Evolutionary conservation across 2,888 invertebrate genomes (phyloP).

Genomic region (Drosophila nigricruria): DNA sequence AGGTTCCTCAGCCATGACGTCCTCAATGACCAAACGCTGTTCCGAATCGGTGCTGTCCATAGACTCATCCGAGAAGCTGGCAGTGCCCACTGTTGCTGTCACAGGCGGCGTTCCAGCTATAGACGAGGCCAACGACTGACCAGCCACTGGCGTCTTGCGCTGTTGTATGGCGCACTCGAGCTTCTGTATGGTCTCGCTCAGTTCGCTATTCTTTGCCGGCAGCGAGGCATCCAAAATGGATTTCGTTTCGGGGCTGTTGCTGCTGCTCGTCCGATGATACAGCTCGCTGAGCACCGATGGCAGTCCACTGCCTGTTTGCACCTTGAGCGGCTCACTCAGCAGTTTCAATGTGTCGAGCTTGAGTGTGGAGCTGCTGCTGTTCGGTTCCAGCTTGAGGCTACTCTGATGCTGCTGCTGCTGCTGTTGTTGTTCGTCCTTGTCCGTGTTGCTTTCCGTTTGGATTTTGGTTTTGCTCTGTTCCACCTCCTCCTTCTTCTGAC

Average conservation of each 20-base stretch:
- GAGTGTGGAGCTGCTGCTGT: conserved; percentile 26
- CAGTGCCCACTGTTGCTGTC: conserved; percentile 22
- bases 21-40: conserved; percentile 87
- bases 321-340: conserved; percentile 81
- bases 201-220: conserved; percentile 87
- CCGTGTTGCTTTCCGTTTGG: conserved; percentile 23
- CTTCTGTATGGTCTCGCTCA: conserved; percentile 89
- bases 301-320: conserved; percentile 60
- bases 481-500: conserved; percentile 87
- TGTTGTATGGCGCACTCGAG: conserved; percentile 85
- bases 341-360: conserved; percentile 49
- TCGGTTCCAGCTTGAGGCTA: conserved; percentile 10
- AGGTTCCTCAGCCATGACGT: conserved; percentile 83
- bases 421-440: conserved; percentile 73
- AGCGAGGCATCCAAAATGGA: conserved; percentile 83
- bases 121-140: conserved; percentile 59
- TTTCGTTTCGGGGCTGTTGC: conserved; percentile 83
- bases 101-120: conserved; percentile 66
- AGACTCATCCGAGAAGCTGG: conserved; percentile 87
- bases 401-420: conserved; percentile 14
- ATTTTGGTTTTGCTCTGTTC: conserved; percentile 85
- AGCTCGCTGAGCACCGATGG: conserved; percentile 54
- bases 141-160: conserved; percentile 79
- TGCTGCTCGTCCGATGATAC: conserved; percentile 53
- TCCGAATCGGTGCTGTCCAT: conserved; percentile 89